Percentiles rank a stretch among this genome's conserved stretches.
These are phyloP conservation scores for Centropus unirufus DNA, from an alignment of 2,113 vertebrate genomes.

Conservation along the genomic window DNA sequence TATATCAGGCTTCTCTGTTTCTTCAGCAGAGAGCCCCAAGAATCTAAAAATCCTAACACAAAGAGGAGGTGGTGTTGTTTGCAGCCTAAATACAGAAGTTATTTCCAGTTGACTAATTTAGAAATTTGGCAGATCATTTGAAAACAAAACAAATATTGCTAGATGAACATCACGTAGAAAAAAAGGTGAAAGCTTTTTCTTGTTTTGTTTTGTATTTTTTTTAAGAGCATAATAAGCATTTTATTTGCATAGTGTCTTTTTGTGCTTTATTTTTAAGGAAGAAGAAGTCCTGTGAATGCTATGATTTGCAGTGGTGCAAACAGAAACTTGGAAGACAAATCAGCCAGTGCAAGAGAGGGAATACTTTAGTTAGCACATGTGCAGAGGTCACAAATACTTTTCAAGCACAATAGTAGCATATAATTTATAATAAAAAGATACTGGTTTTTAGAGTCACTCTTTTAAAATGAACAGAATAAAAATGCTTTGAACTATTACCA, in stretches of 20 bases:
- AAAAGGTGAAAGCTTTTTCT: background rate
- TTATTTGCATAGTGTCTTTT: background rate
- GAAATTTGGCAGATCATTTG: background rate
- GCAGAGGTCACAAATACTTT: background rate
- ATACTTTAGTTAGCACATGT: background rate
- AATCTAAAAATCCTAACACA: background rate
- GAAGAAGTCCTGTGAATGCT: background rate
- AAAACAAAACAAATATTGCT: background rate
- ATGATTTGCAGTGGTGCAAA: background rate
- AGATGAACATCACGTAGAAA: background rate
- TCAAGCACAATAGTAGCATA: background rate
- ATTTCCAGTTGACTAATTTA: background rate
- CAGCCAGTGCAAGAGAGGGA: background rate
- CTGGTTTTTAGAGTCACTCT: background rate
- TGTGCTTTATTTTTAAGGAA: background rate
- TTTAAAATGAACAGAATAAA: background rate
- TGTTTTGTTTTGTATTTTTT: background rate
- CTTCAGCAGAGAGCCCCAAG: background rate
- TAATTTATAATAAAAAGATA: background rate
- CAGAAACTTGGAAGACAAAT: background rate
- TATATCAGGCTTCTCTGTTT: background rate
- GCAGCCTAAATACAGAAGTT: background rate
- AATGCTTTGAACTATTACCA: background rate
- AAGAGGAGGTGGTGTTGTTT: background rate
- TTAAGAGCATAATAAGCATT: background rate